These are phyloP conservation scores for Bungarus multicinctus DNA, from an alignment of 2,113 vertebrate genomes.

Conservation along the genomic window DNA sequence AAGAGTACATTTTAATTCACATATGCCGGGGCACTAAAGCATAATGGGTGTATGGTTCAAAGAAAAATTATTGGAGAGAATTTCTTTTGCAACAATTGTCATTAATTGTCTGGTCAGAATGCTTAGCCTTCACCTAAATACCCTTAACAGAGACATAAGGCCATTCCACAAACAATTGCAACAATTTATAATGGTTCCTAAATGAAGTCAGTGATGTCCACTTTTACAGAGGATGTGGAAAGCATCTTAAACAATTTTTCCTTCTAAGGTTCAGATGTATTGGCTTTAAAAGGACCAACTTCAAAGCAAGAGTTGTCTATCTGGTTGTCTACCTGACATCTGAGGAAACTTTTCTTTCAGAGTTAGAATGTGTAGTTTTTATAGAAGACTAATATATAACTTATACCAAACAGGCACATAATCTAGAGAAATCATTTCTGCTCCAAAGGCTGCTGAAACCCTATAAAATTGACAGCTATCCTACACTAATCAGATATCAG, in stretches of 20 bases:
- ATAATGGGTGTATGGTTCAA: conserved; percentile 11
- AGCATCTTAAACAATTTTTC: neutral
- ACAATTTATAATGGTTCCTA: neutral
- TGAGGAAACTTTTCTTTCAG: neutral
- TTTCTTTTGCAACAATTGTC: neutral
- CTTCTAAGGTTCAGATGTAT: neutral
- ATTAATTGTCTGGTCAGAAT: neutral
- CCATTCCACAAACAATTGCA: neutral
- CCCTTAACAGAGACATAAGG: neutral
- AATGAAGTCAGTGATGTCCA: neutral
- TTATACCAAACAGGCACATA: neutral
- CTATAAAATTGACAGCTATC: neutral
- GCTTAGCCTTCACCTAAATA: neutral
- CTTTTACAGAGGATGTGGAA: neutral
- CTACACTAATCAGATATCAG: neutral
- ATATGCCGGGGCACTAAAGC: neutral
- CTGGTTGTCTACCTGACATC: neutral
- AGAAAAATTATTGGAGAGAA: neutral
- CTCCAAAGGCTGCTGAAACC: neutral
- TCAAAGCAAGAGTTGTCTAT: neutral
- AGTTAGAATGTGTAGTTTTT: neutral
- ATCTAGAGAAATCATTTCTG: neutral
- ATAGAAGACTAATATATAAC: neutral
- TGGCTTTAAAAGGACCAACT: neutral
- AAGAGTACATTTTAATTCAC: conserved; percentile 21